Conservation (phyloP, 1,140 invertebrate genomes). For the Augochlora pura region DNA sequence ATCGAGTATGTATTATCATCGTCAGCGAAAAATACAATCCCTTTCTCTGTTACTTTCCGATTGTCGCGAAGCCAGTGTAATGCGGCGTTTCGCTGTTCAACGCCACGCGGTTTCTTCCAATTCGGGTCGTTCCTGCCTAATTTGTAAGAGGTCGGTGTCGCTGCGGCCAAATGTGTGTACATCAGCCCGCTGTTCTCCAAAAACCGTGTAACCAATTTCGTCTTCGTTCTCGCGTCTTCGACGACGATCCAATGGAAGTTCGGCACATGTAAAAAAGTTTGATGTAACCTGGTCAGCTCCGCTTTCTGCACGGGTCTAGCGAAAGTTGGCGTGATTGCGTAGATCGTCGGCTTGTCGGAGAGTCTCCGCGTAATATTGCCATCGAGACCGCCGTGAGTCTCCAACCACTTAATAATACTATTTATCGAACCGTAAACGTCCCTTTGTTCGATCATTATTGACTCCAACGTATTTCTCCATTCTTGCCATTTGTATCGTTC, state of each 20-base stretch:
- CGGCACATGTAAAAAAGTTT: conserved; percentile 92
- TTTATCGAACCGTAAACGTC: conserved; percentile 13
- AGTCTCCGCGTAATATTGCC: not conserved
- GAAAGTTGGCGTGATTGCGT: conserved; percentile 97
- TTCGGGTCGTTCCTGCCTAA: conserved; percentile 86
- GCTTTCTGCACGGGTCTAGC: conserved; percentile 95
- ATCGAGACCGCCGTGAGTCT: not conserved
- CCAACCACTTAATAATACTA: conserved; percentile 36
- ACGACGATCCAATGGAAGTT: conserved; percentile 98
- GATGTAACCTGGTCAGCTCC: conserved; percentile 94
- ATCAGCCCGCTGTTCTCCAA: conserved; percentile 86
- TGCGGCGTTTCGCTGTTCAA: conserved; percentile 95
- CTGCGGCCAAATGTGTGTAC: conserved; percentile 87
- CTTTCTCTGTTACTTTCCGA: conserved; percentile 79
- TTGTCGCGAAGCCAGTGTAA: conserved; percentile 92
- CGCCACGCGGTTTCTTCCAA: conserved; percentile 96
- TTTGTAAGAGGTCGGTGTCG: conserved; percentile 85
- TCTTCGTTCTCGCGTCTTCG: conserved; percentile 91
- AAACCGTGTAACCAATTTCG: conserved; percentile 90
- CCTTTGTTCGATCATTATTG: conserved; percentile 45
- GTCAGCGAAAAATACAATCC: conserved; percentile 98
- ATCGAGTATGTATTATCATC: conserved; percentile 98
- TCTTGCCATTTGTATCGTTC: conserved; percentile 58
- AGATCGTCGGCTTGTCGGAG: conserved; percentile 80
- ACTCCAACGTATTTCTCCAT: conserved; percentile 31